phyloP scores from a whole-genome alignment of 2,888 invertebrate species.

The Drosophila formosana region DNA sequence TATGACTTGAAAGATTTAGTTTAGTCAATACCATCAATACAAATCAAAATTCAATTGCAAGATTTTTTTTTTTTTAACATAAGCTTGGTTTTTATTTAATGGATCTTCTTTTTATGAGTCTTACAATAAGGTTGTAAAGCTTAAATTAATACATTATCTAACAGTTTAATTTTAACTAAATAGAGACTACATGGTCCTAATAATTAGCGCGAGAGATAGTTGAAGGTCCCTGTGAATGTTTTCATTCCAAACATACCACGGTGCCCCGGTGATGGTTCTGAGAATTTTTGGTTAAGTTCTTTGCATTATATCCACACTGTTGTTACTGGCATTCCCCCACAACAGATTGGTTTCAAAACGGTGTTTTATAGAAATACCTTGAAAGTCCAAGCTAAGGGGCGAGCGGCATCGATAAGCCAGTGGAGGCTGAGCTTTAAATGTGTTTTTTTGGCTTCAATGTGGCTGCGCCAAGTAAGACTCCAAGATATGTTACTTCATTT shows the following conservation, averaged over 20 bases:
- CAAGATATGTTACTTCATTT: constrained; percentile 1
- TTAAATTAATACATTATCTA: not conserved
- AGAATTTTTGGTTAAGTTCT: not conserved
- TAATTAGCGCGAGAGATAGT: not conserved
- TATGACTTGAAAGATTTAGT: too few species aligned
- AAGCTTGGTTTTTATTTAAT: not conserved
- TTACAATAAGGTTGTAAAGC: not conserved
- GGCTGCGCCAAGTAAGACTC: not conserved
- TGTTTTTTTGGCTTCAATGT: too few species aligned
- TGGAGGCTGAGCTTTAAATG: not conserved
- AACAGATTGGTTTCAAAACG: not conserved
- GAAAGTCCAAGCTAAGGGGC: not conserved
- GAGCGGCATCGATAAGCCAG: not conserved
- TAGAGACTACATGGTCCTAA: not conserved
- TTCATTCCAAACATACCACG: not conserved
- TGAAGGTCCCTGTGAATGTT: not conserved
- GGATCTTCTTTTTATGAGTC: not conserved
- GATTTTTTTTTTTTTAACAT: too few species aligned
- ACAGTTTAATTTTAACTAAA: not conserved
- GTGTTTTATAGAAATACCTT: not conserved
- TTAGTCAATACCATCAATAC: too few species aligned
- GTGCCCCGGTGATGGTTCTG: not conserved
- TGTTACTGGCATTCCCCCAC: not conserved
- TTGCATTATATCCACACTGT: not conserved
- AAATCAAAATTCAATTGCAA: too few species aligned